Evolutionary conservation across 2,888 invertebrate genomes (phyloP).

Genomic region (Mythimna impura): DNA sequence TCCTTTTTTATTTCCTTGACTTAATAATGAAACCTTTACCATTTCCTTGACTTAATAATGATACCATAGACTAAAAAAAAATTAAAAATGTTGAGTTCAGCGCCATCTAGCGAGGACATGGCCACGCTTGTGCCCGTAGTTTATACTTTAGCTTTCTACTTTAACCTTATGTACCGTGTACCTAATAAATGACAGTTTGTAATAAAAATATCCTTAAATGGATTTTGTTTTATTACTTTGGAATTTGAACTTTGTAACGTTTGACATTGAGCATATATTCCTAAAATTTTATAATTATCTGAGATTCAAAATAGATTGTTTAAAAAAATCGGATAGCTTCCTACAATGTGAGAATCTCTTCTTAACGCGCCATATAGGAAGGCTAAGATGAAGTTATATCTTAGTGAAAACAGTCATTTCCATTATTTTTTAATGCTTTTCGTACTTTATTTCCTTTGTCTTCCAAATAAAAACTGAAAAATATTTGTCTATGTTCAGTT

Average conservation of each 20-base stretch:
- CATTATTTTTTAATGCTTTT: not conserved
- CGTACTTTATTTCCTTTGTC: not conserved
- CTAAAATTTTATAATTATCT: not conserved
- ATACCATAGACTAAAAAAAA: too few species aligned
- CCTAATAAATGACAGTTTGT: not conserved
- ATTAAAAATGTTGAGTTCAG: too few species aligned
- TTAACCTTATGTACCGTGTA: too few species aligned
- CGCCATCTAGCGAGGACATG: too few species aligned
- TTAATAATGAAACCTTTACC: too few species aligned
- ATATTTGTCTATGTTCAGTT: not conserved
- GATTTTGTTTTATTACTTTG: not conserved
- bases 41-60: too few species aligned
- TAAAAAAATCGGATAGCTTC: not conserved
- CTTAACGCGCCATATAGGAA: not conserved
- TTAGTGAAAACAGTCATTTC: not conserved
- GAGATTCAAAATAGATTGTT: not conserved
- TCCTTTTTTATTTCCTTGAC: too few species aligned
- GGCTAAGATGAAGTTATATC: constrained; percentile 7
- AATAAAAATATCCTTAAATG: not conserved
- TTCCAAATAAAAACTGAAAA: constrained; percentile 8
- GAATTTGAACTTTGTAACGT: not conserved
- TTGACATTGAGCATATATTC: not conserved
- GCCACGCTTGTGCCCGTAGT: too few species aligned
- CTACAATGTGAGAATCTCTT: not conserved
- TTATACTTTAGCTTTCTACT: not conserved